Percentiles rank a stretch among this genome's conserved stretches.
phyloP scores from a whole-genome alignment of 2,113 vertebrate genomes.

The Galemys pyrenaicus region DNA sequence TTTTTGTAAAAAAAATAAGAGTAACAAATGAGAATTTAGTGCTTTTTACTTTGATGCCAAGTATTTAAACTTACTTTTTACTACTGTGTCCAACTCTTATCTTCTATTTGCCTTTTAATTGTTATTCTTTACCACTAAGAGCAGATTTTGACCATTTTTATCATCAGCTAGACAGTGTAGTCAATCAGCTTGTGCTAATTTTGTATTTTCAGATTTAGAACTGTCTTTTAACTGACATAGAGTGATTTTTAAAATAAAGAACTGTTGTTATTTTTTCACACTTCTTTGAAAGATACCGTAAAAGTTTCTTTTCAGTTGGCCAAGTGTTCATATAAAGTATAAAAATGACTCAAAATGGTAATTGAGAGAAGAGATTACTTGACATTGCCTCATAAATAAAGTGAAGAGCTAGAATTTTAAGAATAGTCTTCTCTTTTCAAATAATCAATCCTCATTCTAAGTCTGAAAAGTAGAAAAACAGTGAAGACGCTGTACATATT shows the following conservation, averaged over 20 bases:
- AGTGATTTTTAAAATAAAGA: conserved; percentile 35
- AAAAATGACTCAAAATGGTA: background rate
- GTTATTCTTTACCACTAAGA: conserved; percentile 32
- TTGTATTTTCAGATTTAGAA: conserved; percentile 58
- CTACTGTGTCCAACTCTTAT: conserved; percentile 37
- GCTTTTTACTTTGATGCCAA: conserved; percentile 16
- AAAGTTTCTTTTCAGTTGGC: conserved; percentile 7
- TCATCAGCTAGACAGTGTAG: conserved; percentile 43
- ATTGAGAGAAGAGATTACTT: conserved; percentile 16
- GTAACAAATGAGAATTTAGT: background rate
- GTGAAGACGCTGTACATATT: background rate
- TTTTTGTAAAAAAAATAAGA: conserved; percentile 38
- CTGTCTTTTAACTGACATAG: conserved; percentile 40
- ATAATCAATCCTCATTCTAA: background rate
- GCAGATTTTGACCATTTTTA: conserved; percentile 48
- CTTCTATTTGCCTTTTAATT: conserved; percentile 62
- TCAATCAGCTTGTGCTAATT: conserved; percentile 57
- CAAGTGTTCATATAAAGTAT: background rate
- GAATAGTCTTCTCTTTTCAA: background rate
- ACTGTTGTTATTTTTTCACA: conserved; percentile 45
- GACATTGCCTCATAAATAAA: background rate
- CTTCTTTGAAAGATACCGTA: conserved; percentile 49
- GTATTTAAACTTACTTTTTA: conserved; percentile 69
- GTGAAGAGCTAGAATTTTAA: conserved; percentile 54
- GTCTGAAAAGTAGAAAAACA: conserved; percentile 54